Base-by-base conservation (phyloP, 1,140 invertebrate genomes). In the Cotesia vestalis region DNA sequence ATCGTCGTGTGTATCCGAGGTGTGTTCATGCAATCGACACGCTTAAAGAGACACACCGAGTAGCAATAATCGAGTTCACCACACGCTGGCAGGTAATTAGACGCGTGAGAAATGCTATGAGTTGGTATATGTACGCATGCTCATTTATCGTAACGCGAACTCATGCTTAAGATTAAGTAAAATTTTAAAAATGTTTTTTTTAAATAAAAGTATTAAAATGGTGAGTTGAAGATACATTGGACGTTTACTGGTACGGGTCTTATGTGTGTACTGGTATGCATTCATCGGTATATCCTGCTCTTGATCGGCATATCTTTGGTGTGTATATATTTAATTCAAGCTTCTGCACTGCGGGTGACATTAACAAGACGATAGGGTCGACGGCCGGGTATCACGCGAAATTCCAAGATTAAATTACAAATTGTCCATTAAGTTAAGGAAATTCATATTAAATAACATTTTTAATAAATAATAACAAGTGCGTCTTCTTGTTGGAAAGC, bases 61-160 rank as follows among this genome's bases (percentile, higher is more conserved):
- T 35, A 46, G 55, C 55, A 46, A 46, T 46, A 59, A 69, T 69
- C 67, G 67, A 69, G 67, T 69, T 27, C 59, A 61, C 59, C 59
- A 38, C 67, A 57, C 67, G 67, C 67, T 69, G 67, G 67, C 67
- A 69, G 67, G 67, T 69, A 69, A 69, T 69, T 69, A 69, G 67
- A 69, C 55, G 55, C 67, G 67, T 69, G 67, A 69, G 67, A 69
- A 69, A 69, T 69, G 14, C 59, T 27, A 17, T 27, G 59, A 17
- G 27, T 11, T 46, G 6, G 40, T 27, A 2, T 61, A 17, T 27
- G 14, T 61, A 17, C 20, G 20, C 59, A 8, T 27, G 67, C 55
- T 69, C 67, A 57, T 69, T 69, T 69, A 57, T 69, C 67, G 67
- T 69, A 51, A 61, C 36, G 59, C 67, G 36, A 61, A 61, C 9